Base-by-base conservation (phyloP, 2,113 vertebrate genomes). In the Tamias sibiricus region DNA sequence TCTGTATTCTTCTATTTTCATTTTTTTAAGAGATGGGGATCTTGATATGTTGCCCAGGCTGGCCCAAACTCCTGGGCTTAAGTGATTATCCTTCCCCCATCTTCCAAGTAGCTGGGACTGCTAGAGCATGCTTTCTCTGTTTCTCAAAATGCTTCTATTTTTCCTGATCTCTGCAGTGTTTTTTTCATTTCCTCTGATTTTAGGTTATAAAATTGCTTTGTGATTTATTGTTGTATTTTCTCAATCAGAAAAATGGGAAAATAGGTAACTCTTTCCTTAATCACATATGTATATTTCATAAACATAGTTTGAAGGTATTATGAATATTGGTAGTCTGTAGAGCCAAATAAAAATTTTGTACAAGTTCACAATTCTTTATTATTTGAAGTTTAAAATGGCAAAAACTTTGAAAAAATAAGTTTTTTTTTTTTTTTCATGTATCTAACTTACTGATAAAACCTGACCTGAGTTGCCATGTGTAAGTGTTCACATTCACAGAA, bases 271-370 rank as follows among this genome's bases (percentile, higher is more conserved):
- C 32, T 52, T 28, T 80, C 72, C 54, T 87, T 96, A 80, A 75
- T 84, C 32, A 59, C 1, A 68, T 77, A 26, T 90, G 0, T 32
- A 74, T 5, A 79, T 83, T 94, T 90, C 24, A 76, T 32, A 90
- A 96, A 24, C 26, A 49, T 4, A 42, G 8, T 90, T 95, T 83
- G 47, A 89, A 82, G 28, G 19, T 80, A 44, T 83, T 92, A 64
- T 68, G 40, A 89, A 69, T 91, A 94, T 96, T 62, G 22, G 83
- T 86, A 86, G 89, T 86, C 71, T 91, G 10, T 86, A 82, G 76
- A 89, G 52, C 42, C 66, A 94, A 92, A 92, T 95, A 86, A 79
- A 83, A 76, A 37, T 59, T 62, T 75, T 79, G n/a, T 64, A 37
- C 10, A 66, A 4, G 11, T 87, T 44, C 76, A 62, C 20, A 86